Percentiles rank a stretch among this genome's conserved stretches.
These are phyloP conservation scores for Tor tambroides DNA, from an alignment of 2,113 vertebrate species.

Conservation along the genomic window DNA sequence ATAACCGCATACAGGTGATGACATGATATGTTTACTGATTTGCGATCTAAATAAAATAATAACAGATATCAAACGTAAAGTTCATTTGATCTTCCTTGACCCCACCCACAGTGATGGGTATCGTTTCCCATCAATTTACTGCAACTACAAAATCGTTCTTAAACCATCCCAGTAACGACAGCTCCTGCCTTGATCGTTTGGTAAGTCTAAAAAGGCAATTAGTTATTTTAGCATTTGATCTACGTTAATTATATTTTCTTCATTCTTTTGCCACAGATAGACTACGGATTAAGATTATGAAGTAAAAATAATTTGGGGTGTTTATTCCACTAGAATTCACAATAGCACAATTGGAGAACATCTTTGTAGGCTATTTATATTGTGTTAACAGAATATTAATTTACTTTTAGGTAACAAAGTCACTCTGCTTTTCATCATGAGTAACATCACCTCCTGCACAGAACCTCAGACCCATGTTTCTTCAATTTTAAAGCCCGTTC, in stretches of 20 bases:
- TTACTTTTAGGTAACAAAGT: neutral
- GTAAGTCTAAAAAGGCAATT: neutral
- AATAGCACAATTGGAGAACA: neutral
- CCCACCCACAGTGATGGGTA: neutral
- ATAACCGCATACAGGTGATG: neutral
- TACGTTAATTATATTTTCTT: neutral
- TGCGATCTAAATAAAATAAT: neutral
- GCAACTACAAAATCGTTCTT: neutral
- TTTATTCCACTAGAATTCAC: neutral
- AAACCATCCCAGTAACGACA: neutral
- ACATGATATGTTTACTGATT: neutral
- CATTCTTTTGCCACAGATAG: neutral
- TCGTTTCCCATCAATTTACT: neutral
- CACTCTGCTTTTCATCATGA: constrained; percentile 42
- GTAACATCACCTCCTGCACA: constrained; percentile 38
- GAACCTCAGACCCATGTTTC: constrained; percentile 57
- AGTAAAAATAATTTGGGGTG: neutral
- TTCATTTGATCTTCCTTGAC: neutral
- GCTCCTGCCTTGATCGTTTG: neutral
- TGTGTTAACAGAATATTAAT: neutral
- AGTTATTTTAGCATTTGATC: too few species aligned
- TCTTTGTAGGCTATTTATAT: too few species aligned
- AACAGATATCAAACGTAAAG: neutral
- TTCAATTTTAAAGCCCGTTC: constrained; percentile 66
- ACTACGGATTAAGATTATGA: neutral